Base-by-base conservation (phyloP, 2,113 vertebrate species). In the Amphiprion percula region DNA sequence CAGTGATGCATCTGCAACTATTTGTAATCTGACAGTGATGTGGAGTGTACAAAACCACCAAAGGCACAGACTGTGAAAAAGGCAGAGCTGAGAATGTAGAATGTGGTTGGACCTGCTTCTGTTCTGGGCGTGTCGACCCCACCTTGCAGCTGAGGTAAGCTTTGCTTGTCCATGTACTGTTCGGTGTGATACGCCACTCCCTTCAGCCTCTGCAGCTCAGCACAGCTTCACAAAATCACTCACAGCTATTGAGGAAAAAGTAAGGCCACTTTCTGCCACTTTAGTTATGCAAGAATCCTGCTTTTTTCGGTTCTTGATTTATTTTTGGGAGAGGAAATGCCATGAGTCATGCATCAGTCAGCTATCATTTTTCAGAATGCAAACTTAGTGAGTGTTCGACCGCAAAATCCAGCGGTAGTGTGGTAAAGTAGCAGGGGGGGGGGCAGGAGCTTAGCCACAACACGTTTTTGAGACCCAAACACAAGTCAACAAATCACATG, bases 81-180 rank as follows among this genome's bases (percentile, higher is more conserved):
- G 44, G 58, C 16, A 65, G 50, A 41, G 5, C 33, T 44, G 59
- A 58, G 65, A 82, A 46, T 0, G 0, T n/a, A 81, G 76, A 91
- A 93, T 93, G 91, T 56, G 5, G 92, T 87, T 1, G 6, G 69
- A 85, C 93, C 81, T 77, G 93, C 83, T 89, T 41, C 14, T 63
- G 56, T 60, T 56, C 53, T 68, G 76, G 87, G 90, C 4, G 54
- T 76, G 68, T 68, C 15, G 4, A 68, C 87, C 81, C 66, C 68
- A 81, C 91, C 90, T 62, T 74, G 16, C 56, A 78, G 75, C 70
- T 72, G 76, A 85, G 67, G 39, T 71, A 67, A 87, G 10, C 54
- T 49, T 15, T 7, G 15, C 44, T 67, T 60, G 71, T 60, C 39
- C 49, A 46, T 30, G 46, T 49, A 23, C 28, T 30, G 4, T 56